Evolutionary conservation across 2,113 vertebrate genomes (phyloP).

Genomic region (Alligator sinensis): DNA sequence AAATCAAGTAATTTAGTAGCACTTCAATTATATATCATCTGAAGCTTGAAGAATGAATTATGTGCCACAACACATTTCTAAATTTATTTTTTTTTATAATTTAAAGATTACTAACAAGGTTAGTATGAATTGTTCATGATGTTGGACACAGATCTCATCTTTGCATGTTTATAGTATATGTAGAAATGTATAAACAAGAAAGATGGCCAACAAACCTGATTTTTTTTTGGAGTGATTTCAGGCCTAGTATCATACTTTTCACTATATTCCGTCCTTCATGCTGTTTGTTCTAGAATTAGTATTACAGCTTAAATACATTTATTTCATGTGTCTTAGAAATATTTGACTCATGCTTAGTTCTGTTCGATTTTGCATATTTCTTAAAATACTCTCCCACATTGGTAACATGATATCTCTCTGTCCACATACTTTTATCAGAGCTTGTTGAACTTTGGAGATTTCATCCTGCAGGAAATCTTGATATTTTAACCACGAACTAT

Average conservation of each 20-base stretch:
- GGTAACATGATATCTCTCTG: neutral
- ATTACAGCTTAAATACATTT: neutral
- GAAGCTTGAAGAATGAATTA: neutral
- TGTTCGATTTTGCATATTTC: neutral
- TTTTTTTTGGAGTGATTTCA: neutral
- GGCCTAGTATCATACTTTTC: neutral
- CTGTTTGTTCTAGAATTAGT: neutral
- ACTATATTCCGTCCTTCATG: neutral
- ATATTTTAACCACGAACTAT: neutral
- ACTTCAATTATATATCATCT: constrained; percentile 18
- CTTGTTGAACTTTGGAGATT: neutral
- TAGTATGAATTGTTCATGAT: neutral
- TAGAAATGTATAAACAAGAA: constrained; percentile 4
- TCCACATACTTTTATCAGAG: neutral
- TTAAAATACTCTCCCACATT: fast-evolving
- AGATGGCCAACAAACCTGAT: neutral
- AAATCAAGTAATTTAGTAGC: neutral
- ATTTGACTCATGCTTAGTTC: neutral
- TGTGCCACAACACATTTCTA: neutral
- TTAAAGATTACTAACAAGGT: neutral
- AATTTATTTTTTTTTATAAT: neutral
- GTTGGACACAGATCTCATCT: neutral
- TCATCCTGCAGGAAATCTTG: neutral
- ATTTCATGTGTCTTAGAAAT: neutral
- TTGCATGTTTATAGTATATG: neutral